Evolutionary conservation across 2,113 vertebrate genomes (phyloP), one percentile per base, ranked within the genome.

Genomic region (Saguinus imperator): DNA sequence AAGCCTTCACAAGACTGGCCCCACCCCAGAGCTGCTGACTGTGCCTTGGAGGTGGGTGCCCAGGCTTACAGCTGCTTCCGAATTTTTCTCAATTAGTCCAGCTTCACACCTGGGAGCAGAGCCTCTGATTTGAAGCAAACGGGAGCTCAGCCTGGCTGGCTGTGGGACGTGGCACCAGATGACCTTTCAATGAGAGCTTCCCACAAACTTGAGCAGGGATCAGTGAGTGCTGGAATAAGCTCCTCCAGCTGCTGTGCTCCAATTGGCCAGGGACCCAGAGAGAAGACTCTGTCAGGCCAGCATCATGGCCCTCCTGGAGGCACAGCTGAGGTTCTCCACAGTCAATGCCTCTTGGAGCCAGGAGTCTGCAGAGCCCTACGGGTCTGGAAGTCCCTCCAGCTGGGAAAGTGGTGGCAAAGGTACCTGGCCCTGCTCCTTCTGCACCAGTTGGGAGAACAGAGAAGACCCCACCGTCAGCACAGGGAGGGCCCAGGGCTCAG

Each of bases 41-140:
- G 12, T 14, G n/a, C 76, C 52, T 23, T 23, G n/a, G 61, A 64
- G 17, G 45, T 14, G 11, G 50, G 18, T 35, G 20, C 29, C 66
- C 66, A 29, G 29, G 29, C 13, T 11, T 64, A 0, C 0, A 45
- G 37, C 3, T 57, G 61, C 29, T 27, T 35, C 32, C 17, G 70
- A 37, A 2, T 57, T 18, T 57, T 27, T 57, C 40, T 18, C 73
- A 50, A 29, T 21, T 9, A 58, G 48, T 52, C 37, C 66, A 40
- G 45, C 48, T 12, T 17, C n/a, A 3, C 8, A 6, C 27, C 50
- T 35, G 43, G 83, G 58, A 84, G 79, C 29, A 13, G 37, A 55
- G 8, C 61, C 25, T 6, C 50, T 17, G 29, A 21, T 0, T 3
- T 27, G 10, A 50, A 64, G 55, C 86, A 10, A 0, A 20, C 0